phyloP scores from a whole-genome alignment of 2,113 vertebrate species.

The Neodontobutis hainanensis region DNA sequence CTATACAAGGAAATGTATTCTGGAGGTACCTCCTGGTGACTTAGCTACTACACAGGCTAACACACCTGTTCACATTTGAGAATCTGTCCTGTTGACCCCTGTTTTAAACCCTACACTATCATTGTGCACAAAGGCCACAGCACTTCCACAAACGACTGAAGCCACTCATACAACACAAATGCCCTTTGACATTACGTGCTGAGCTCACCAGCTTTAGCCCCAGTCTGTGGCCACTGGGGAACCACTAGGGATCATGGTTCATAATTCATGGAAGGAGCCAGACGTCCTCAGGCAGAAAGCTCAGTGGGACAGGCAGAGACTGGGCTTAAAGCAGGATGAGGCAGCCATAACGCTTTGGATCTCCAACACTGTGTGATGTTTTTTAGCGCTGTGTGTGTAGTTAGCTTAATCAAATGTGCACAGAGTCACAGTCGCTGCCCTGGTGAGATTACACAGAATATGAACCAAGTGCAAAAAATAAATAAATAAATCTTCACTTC shows the following conservation, averaged over 20 bases:
- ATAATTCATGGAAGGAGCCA: slow-evolving; percentile 78
- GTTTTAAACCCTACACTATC: slow-evolving; percentile 50
- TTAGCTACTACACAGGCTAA: background rate
- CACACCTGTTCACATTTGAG: slow-evolving; percentile 48
- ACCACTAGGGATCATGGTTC: slow-evolving; percentile 68
- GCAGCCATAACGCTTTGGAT: slow-evolving; percentile 57
- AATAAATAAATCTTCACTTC: slow-evolving; percentile 36
- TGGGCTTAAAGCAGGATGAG: slow-evolving; percentile 22
- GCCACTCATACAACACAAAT: slow-evolving; percentile 49
- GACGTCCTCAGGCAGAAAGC: slow-evolving; percentile 50
- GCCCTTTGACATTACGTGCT: slow-evolving; percentile 45
- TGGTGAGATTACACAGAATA: slow-evolving; percentile 31
- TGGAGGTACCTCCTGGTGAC: no score
- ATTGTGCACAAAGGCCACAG: slow-evolving; percentile 21
- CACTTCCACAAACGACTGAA: slow-evolving; percentile 52
- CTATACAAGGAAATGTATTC: no score
- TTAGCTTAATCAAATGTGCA: slow-evolving; percentile 38
- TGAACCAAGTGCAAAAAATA: slow-evolving; percentile 44
- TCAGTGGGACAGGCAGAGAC: slow-evolving; percentile 7
- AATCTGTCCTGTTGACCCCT: slow-evolving; percentile 30
- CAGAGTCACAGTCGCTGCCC: slow-evolving; percentile 24
- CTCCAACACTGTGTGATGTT: slow-evolving; percentile 23
- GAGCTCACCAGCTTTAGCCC: slow-evolving; percentile 50
- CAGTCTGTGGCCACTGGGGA: slow-evolving; percentile 56
- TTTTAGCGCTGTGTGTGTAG: slow-evolving; percentile 32